phyloP scores from a whole-genome alignment of 2,113 vertebrate genomes.

The Saccopteryx leptura region DNA sequence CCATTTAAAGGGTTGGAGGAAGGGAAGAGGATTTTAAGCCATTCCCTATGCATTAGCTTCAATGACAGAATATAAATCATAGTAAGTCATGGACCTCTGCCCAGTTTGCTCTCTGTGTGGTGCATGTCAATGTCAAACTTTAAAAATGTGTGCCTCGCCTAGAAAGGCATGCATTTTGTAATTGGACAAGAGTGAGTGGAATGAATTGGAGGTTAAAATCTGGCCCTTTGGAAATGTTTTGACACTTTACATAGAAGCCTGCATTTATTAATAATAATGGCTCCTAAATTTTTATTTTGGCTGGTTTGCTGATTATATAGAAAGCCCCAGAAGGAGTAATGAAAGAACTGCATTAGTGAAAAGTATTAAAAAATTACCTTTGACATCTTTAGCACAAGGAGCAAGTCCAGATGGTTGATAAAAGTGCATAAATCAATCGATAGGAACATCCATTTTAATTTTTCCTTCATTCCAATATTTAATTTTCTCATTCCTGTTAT shows the following conservation, averaged over 20 bases:
- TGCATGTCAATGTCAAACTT: conserved; percentile 67
- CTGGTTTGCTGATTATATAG: conserved; percentile 55
- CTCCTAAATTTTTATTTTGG: conserved; percentile 77
- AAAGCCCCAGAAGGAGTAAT: conserved; percentile 49
- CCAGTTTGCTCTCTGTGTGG: conserved; percentile 68
- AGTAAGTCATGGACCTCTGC: conserved; percentile 66
- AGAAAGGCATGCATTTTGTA: conserved; percentile 64
- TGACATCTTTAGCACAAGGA: conserved; percentile 54
- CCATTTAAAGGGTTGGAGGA: conserved; percentile 68
- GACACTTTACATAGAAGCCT: conserved; percentile 64
- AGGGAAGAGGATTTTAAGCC: conserved; percentile 67
- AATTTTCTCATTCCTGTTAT: conserved; percentile 9
- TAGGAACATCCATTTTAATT: conserved; percentile 63
- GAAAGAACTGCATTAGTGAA: conserved; percentile 66
- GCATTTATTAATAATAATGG: conserved; percentile 67
- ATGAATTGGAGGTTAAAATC: conserved; percentile 64
- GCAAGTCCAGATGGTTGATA: conserved; percentile 45
- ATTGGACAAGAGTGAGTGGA: conserved; percentile 62
- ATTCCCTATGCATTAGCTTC: conserved; percentile 70
- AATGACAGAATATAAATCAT: conserved; percentile 81
- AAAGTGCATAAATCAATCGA: conserved; percentile 52
- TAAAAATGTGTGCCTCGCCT: conserved; percentile 41
- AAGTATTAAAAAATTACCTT: conserved; percentile 64
- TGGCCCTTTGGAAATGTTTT: conserved; percentile 70
- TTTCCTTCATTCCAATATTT: conserved; percentile 50